Conservation (phyloP, 2,797 vertebrate genomes). For the Orientallactaga sibirica region DNA sequence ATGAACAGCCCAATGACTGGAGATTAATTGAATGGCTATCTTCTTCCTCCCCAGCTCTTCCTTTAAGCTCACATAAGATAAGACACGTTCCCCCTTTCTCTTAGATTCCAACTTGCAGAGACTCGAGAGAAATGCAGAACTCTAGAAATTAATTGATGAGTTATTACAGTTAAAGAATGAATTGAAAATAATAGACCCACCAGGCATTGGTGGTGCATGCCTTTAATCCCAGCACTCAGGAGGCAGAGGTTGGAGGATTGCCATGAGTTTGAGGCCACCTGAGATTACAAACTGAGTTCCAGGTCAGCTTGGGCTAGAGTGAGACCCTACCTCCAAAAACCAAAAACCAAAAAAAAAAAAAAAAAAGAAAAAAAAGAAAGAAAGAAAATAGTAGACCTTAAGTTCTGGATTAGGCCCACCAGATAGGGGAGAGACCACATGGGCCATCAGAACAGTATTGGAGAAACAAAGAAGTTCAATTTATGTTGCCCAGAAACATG, state of each 20-base stretch:
- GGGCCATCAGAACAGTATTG: background rate
- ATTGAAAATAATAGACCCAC: no score
- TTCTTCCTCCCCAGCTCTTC: background rate
- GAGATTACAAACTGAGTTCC: no score
- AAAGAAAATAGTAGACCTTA: background rate
- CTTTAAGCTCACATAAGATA: background rate
- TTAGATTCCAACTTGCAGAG: background rate
- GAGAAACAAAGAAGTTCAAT: background rate
- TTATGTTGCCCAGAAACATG: accelerated
- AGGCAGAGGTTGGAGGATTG: no score
- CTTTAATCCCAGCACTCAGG: no score
- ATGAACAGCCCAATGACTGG: background rate
- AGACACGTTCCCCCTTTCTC: background rate
- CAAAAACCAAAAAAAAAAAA: no score
- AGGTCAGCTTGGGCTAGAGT: no score
- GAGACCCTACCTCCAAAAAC: no score
- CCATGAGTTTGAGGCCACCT: no score
- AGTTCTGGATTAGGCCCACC: background rate
- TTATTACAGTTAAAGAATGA: background rate
- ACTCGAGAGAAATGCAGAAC: background rate
- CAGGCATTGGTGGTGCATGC: no score
- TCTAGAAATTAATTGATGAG: background rate
- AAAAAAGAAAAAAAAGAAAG: no score
- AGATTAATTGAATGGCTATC: background rate
- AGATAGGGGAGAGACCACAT: background rate